Evolutionary conservation across 1,140 invertebrate genomes (phyloP).

Genomic region (Solen grandis): DNA sequence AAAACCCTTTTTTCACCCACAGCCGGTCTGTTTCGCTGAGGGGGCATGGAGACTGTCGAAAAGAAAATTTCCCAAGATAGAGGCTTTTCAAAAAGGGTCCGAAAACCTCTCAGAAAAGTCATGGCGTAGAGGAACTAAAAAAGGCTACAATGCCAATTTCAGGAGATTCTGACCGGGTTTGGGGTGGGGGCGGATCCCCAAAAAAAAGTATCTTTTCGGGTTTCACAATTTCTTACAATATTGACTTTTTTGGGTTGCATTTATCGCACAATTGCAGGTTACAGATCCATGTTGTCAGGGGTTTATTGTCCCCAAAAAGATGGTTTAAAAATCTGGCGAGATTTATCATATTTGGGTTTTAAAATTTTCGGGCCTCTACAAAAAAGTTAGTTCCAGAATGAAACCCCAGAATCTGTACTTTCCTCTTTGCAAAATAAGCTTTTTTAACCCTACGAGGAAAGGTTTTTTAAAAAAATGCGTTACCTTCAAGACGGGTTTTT

Average conservation of each 20-base stretch:
- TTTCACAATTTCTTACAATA: slow-evolving; percentile 41
- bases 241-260: slow-evolving; percentile 24
- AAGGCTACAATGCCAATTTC: slow-evolving; percentile 35
- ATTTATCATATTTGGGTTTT: slow-evolving; percentile 38
- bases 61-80: background rate
- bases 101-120: slow-evolving; percentile 10
- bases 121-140: slow-evolving; percentile 27
- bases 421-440: background rate
- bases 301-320: slow-evolving; percentile 34
- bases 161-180: background rate
- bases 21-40: too few relatives aligned
- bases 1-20: background rate
- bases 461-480: background rate
- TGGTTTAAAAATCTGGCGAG: slow-evolving; percentile 13
- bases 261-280: too few relatives aligned
- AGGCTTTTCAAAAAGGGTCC: slow-evolving; percentile 1
- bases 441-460: slow-evolving; percentile 18
- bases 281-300: slow-evolving; percentile 49
- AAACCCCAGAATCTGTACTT: too few relatives aligned
- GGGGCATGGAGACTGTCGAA: too few relatives aligned
- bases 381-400: background rate
- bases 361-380: slow-evolving; percentile 9
- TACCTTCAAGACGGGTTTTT: slow-evolving; percentile 18
- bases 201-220: slow-evolving; percentile 12
- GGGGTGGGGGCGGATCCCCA: slow-evolving; percentile 37